Percentiles rank a stretch among this genome's conserved stretches.
phyloP scores from a whole-genome alignment of 2,113 vertebrate genomes.

The Jaculus jaculus region DNA sequence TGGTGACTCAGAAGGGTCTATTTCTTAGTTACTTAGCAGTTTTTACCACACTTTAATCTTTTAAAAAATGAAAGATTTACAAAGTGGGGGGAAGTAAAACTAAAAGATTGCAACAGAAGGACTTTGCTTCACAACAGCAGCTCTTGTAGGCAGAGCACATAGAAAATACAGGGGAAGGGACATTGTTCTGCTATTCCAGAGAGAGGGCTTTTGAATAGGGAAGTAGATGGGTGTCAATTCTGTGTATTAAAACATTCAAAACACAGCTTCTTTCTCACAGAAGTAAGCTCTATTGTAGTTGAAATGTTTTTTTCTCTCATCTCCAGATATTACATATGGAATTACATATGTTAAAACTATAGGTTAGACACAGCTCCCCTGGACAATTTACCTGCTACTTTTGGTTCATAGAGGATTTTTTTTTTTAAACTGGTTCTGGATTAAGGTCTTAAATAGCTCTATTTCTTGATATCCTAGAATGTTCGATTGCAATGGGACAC shows the following conservation, averaged over 20 bases:
- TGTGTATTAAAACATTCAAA: constrained; percentile 76
- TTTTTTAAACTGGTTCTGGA: not conserved
- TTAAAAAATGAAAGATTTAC: constrained; percentile 60
- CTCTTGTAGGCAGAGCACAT: constrained; percentile 48
- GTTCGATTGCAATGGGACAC: not conserved
- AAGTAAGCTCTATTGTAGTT: constrained; percentile 52
- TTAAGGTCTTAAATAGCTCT: not conserved
- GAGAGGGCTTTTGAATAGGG: constrained; percentile 68
- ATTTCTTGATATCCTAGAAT: not conserved
- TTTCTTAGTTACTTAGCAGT: constrained; percentile 68
- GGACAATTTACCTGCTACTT: not conserved
- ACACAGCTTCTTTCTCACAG: constrained; percentile 58
- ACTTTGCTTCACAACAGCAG: constrained; percentile 73
- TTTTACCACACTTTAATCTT: constrained; percentile 68
- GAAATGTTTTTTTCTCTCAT: constrained; percentile 38
- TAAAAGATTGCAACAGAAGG: constrained; percentile 71
- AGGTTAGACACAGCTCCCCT: not conserved
- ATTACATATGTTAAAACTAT: not conserved
- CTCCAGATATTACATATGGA: constrained; percentile 41
- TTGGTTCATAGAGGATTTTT: not conserved
- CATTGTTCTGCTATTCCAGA: constrained; percentile 63
- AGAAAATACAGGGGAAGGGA: constrained; percentile 67
- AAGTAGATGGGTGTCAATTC: constrained; percentile 76
- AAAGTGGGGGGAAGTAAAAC: constrained; percentile 63
- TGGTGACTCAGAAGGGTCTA: constrained; percentile 61